Percentiles rank a stretch among this genome's conserved stretches.
Conservation (phyloP, 2,888 invertebrate genomes). For the Plebejus argus region DNA sequence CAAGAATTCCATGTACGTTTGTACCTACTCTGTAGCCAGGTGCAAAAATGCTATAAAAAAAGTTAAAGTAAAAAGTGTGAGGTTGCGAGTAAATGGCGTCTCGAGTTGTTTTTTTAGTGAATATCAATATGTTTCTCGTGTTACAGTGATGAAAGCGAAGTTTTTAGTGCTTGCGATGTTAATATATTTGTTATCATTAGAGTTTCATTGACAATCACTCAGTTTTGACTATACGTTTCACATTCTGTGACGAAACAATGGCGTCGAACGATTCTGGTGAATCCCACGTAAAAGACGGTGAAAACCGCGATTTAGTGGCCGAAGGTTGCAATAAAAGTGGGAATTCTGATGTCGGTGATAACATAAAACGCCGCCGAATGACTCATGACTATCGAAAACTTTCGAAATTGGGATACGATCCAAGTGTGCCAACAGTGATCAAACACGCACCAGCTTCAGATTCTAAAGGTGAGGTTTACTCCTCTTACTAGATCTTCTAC, state of each 20-base stretch:
- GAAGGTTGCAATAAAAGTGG: slow-evolving; percentile 58
- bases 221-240: slow-evolving; percentile 51
- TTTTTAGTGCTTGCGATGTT: slow-evolving; percentile 53
- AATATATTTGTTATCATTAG: slow-evolving; percentile 51
- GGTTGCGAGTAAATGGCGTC: slow-evolving; percentile 76
- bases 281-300: slow-evolving; percentile 73
- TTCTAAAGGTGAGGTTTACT: slow-evolving; percentile 62
- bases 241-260: slow-evolving; percentile 70
- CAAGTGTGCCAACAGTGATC: slow-evolving; percentile 70
- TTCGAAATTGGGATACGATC: slow-evolving; percentile 71
- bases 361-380: slow-evolving; percentile 69
- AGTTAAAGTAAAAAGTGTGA: slow-evolving; percentile 59
- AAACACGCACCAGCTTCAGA: slow-evolving; percentile 61
- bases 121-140: slow-evolving; percentile 69
- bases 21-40: neutral
- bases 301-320: slow-evolving; percentile 63
- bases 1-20: neutral
- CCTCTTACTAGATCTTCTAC: neutral
- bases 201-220: slow-evolving; percentile 62
- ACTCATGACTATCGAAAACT: slow-evolving; percentile 72
- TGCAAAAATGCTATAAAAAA: slow-evolving; percentile 53
- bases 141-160: slow-evolving; percentile 52
- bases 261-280: slow-evolving; percentile 71
- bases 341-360: slow-evolving; percentile 67
- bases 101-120: slow-evolving; percentile 76